Evolutionary conservation across 2,797 vertebrate species (phyloP), one percentile per base, ranked within the genome.

Genomic region (Brachymystax lenok): DNA sequence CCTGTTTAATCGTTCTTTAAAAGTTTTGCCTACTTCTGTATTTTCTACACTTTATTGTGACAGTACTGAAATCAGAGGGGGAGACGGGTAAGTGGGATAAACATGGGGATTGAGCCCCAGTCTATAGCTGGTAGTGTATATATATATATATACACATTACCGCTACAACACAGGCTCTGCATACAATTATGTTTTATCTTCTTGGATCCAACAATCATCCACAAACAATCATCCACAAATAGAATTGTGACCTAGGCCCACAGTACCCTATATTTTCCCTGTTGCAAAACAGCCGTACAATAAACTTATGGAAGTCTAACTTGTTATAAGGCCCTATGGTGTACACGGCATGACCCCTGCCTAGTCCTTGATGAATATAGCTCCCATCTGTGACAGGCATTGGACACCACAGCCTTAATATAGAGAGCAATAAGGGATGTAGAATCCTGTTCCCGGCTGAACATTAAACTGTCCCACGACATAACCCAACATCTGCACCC

Each of bases 401-500:
- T n/a, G 16, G 46, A 24, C 73, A 59, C 70, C 46, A 21, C 74
- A 14, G 69, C 64, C 74, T 77, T 78, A 59, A 71, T 24, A 59
- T 40, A 66, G 73, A 56, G 67, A 73, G 66, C 17, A n/a, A 69
- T 69, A 72, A 63, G 10, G 73, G 77, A 56, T 59, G n/a, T 64
- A 50, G 59, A 73, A 30, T 79, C 73, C 10, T 21, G 40, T 73
- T 79, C 77, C 33, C 28, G 6, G 63, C 75, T 73, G 71, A 76
- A 74, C 78, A 56, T 40, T 87, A 73, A 87, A 50, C 71, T 68
- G 56, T 85, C 78, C 78, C 83, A 0, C 52, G 77, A 63, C 76
- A 68, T 75, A 59, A 63, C 21, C 71, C 28, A 70, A 82, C 86
- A 81, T 81, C 83, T 86, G 87, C 74, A 12, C 74, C 73, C 73